Conservation (phyloP, 2,888 invertebrate genomes). For the Peribatodes rhomboidaria region DNA sequence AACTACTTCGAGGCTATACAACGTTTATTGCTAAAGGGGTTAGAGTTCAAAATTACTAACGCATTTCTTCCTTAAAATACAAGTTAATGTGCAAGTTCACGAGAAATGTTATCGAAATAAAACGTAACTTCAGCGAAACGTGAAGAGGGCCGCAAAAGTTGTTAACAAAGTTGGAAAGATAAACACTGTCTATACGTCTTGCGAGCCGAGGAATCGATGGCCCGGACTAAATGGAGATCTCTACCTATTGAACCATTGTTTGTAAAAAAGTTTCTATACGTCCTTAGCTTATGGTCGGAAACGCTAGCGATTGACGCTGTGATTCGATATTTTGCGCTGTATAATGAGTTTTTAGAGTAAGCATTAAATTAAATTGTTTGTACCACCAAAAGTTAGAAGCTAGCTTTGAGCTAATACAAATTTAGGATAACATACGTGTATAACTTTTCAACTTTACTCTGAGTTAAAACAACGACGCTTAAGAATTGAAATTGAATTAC, state of each 20-base stretch:
- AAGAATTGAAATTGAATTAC: no score
- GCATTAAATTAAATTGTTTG: no score
- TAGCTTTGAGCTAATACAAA: no score
- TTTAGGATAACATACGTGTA: no score
- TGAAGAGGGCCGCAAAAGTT: constrained; percentile 29
- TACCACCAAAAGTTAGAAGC: no score
- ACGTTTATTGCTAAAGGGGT: no score
- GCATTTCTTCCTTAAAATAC: not conserved
- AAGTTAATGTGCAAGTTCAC: not conserved
- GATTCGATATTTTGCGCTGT: no score
- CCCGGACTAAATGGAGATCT: constrained; percentile 34
- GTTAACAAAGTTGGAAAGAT: constrained; percentile 40
- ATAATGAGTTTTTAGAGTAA: no score
- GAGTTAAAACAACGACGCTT: no score
- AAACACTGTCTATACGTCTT: constrained; percentile 43
- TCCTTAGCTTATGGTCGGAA: not conserved
- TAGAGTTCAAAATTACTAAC: no score
- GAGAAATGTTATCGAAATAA: constrained; percentile 19
- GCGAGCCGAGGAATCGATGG: constrained; percentile 35
- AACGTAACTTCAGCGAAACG: constrained; percentile 11
- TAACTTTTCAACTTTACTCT: no score
- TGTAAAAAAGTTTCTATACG: constrained; percentile 22
- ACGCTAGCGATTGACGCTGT: not conserved
- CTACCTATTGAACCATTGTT: constrained; percentile 32
- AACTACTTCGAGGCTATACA: no score